phyloP scores from a whole-genome alignment of 2,888 invertebrate species.

The Ormyrus labotus region DNA sequence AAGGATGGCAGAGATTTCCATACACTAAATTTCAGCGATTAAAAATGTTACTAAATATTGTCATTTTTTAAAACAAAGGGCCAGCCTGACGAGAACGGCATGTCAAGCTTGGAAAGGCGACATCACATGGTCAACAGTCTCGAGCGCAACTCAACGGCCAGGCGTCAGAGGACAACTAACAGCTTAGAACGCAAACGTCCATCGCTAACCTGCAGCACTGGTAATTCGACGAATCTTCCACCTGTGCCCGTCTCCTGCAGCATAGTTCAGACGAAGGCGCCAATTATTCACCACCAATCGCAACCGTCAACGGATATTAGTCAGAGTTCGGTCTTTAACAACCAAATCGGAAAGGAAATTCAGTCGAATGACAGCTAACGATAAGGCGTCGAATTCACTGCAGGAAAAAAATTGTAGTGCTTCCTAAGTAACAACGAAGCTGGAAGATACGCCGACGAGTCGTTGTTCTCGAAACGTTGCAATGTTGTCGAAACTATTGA shows the following conservation, averaged over 20 bases:
- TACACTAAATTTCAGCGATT: not conserved
- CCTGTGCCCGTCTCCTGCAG: conserved; percentile 72
- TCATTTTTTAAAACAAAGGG: conserved; percentile 59
- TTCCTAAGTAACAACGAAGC: not conserved
- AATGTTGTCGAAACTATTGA: not conserved
- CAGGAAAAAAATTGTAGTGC: not conserved
- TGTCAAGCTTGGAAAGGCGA: conserved; percentile 70
- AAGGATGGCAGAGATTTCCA: not conserved
- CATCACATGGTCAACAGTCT: conserved; percentile 74
- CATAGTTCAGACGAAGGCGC: conserved; percentile 70
- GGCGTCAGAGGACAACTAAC: conserved; percentile 72
- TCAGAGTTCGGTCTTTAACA: conserved; percentile 65
- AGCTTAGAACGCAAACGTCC: conserved; percentile 73
- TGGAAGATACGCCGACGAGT: not conserved
- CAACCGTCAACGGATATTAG: conserved; percentile 65
- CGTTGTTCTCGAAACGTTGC: not conserved
- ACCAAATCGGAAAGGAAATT: conserved; percentile 66
- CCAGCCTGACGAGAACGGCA: conserved; percentile 66
- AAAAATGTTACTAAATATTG: not conserved
- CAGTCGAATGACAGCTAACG: conserved; percentile 73
- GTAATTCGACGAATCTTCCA: conserved; percentile 70
- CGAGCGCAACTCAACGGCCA: conserved; percentile 72
- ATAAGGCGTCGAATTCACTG: conserved; percentile 58
- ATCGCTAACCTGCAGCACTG: conserved; percentile 65
- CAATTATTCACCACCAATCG: conserved; percentile 68